Conservation (phyloP, 2,888 invertebrate genomes). For the Hypomecis atomaria region DNA sequence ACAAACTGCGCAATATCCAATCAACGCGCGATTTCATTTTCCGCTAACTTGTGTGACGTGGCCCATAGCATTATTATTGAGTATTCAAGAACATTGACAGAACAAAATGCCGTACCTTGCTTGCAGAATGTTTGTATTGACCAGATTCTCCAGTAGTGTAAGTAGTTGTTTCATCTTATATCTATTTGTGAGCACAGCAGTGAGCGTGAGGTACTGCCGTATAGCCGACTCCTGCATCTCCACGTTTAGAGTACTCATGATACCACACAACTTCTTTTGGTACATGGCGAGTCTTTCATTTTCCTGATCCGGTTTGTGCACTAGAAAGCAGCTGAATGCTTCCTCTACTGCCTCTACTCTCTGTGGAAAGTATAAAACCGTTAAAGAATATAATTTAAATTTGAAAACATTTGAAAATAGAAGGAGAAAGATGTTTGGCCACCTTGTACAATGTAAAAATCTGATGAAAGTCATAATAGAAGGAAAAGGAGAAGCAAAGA, state of each 20-base stretch:
- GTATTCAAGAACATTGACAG: background rate
- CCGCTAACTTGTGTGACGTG: too few relatives aligned
- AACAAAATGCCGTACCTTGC: conserved; percentile 85
- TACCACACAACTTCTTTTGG: conserved; percentile 87
- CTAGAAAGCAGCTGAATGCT: conserved; percentile 94
- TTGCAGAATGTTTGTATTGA: conserved; percentile 88
- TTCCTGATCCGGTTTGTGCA: conserved; percentile 90
- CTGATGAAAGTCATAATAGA: too few relatives aligned
- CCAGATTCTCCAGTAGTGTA: conserved; percentile 89
- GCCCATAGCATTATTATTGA: too few relatives aligned
- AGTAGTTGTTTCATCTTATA: conserved; percentile 91
- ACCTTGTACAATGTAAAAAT: too few relatives aligned
- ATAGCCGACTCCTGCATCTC: conserved; percentile 91
- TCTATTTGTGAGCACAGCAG: conserved; percentile 90
- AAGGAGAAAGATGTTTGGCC: too few relatives aligned
- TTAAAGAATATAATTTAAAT: background rate
- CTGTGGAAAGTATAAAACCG: conserved; percentile 63
- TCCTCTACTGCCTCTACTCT: conserved; percentile 94
- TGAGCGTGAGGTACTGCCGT: conserved; percentile 89
- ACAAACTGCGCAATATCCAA: too few relatives aligned
- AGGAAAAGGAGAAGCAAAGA: too few relatives aligned
- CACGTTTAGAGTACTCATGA: conserved; percentile 87
- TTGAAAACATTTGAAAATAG: too few relatives aligned
- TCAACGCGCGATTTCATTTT: too few relatives aligned
- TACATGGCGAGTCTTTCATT: conserved; percentile 87